Base-by-base conservation (phyloP, 2,113 vertebrate species). In the Lophotis ruficrista region DNA sequence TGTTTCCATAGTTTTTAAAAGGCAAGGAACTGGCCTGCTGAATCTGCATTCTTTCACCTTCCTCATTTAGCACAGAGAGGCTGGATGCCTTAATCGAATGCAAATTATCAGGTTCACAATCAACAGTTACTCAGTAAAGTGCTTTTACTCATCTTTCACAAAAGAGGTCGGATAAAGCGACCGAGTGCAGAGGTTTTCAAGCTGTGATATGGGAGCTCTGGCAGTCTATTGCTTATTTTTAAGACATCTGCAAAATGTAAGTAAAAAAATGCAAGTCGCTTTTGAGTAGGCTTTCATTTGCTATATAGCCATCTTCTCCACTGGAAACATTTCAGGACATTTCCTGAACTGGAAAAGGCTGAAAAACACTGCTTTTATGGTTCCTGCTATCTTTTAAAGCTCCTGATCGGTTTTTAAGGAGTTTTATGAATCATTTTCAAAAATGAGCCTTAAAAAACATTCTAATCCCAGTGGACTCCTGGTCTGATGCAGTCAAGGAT, bases 361-460 rank as follows among this genome's bases (percentile, higher is more conserved):
- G 69, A 76, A 93, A 95, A 93, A 82, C 66, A 78, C 47, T 60
- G 65, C 87, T 89, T 92, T 94, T 96, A 84, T 87, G 65, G 33
- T 41, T 89, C 20, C 89, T 84, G 57, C 3, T 1, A 41, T 89
- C 73, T 82, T 91, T 76, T 89, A 91, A 95, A 93, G 68, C 73
- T 87, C 50, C 65, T 89, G 70, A 79, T 91, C 48, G 84, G 80
- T 78, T 95, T 95, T 93, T 86, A 84, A 87, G 76, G 80, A 61
- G 33, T 72, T 96, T 54, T 65, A 87, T 89, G 77, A 87, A 92
- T 89, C 0, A 76, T 91, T 91, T 85, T 84, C 65, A 76, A 94
- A 96, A 96, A 87, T 27, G 54, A 94, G 71, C 60, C 72, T 92
- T 94, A 45, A 89, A 94, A 96, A 94, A 48, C 60, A 51, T 87